Conservation (phyloP, 2,113 vertebrate species). For the Nymphicus hollandicus region DNA sequence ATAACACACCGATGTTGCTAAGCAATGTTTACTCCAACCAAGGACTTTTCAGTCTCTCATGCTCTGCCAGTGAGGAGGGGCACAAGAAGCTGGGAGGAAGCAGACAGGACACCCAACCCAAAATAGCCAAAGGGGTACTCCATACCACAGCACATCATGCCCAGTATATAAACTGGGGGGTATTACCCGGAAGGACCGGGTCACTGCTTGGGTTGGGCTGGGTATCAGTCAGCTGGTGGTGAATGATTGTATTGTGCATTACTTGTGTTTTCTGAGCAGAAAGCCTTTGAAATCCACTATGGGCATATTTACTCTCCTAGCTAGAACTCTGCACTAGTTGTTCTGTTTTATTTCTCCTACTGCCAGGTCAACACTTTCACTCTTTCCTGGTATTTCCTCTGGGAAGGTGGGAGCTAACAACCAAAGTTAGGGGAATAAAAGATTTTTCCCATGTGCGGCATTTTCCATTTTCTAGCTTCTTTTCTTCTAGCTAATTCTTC, state of each 20-base stretch:
- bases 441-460: fast-evolving
- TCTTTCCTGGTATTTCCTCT: not conserved
- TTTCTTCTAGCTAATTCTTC: not conserved
- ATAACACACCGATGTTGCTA: not conserved
- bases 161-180: not conserved
- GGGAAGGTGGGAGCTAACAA: not conserved
- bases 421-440: not conserved
- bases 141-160: not conserved
- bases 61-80: not conserved
- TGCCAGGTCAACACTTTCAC: not conserved
- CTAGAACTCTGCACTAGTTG: not conserved
- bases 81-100: not conserved
- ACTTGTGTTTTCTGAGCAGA: not conserved
- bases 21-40: not conserved
- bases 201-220: not conserved
- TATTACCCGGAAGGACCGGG: not conserved
- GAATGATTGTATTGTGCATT: not conserved
- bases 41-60: not conserved
- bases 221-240: not conserved
- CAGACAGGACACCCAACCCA: not conserved
- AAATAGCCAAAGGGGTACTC: not conserved
- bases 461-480: not conserved
- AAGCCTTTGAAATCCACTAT: not conserved
- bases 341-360: not conserved
- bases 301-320: not conserved